Percentiles rank a stretch among this genome's conserved stretches.
Evolutionary conservation across 2,797 vertebrate species (phyloP).

Genomic region (Miichthys miiuy): DNA sequence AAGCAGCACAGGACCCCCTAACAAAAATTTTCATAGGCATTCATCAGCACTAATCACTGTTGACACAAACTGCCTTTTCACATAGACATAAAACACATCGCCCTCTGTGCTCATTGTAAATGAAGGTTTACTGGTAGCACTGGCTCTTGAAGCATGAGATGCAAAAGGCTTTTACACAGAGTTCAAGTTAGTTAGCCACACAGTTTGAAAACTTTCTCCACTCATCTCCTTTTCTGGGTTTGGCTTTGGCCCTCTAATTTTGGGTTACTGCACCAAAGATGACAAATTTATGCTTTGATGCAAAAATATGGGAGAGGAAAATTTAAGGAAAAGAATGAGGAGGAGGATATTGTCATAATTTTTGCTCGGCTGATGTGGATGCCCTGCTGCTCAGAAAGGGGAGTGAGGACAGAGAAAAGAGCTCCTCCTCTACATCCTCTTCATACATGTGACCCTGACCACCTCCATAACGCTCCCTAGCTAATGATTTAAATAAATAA

Average conservation of each 20-base stretch:
- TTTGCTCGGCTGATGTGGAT: constrained; percentile 34
- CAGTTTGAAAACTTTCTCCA: constrained; percentile 24
- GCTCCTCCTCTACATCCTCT: constrained; percentile 8
- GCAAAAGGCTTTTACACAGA: constrained; percentile 38
- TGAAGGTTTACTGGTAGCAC: constrained; percentile 65
- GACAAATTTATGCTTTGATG: constrained; percentile 48
- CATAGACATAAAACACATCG: constrained; percentile 78
- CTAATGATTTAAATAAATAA: constrained; percentile 31
- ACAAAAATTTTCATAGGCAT: constrained; percentile 78
- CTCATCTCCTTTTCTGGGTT: constrained; percentile 11
- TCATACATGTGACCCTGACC: constrained; percentile 15
- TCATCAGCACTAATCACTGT: constrained; percentile 82
- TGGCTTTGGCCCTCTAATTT: constrained; percentile 16
- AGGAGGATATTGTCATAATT: constrained; percentile 29
- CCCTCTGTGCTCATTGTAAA: constrained; percentile 69
- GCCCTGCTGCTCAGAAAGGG: constrained; percentile 26
- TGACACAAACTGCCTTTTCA: constrained; percentile 83
- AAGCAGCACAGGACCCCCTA: constrained; percentile 65
- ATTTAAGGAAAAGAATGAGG: constrained; percentile 32
- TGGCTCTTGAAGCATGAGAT: constrained; percentile 54
- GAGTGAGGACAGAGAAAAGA: constrained; percentile 21
- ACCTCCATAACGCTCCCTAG: not conserved
- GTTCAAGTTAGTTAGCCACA: constrained; percentile 44
- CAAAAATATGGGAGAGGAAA: constrained; percentile 29
- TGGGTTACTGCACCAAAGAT: constrained; percentile 32